Conservation (phyloP, 2,797 vertebrate genomes). For the Dallia pectoralis region DNA sequence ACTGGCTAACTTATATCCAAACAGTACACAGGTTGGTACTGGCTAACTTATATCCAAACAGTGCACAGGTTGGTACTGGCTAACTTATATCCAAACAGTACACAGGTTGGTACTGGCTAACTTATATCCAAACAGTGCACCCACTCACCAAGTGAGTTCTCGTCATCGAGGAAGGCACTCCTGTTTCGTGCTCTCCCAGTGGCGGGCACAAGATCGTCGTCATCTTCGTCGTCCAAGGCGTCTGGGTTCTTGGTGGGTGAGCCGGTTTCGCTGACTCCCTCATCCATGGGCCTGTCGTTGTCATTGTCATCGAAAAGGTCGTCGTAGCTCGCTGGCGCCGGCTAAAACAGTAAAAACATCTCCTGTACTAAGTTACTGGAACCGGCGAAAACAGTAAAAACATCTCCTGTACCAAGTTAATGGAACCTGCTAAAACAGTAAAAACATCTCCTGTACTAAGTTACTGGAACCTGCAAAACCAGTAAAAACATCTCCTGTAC, state of each 20-base stretch:
- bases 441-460: neutral
- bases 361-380: neutral
- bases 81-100: neutral
- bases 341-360: neutral
- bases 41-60: neutral
- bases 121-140: neutral
- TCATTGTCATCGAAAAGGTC: conserved; percentile 88
- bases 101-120: too few species aligned
- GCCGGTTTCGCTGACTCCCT: conserved; percentile 68
- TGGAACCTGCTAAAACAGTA: conserved; percentile 33
- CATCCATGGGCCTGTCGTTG: conserved; percentile 72
- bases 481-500: neutral
- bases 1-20: neutral
- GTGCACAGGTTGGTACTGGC: neutral
- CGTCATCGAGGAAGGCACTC: conserved; percentile 81
- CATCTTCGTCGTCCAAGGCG: conserved; percentile 67
- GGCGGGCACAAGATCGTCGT: conserved; percentile 71
- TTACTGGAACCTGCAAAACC: conserved; percentile 35
- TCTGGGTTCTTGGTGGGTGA: conserved; percentile 70
- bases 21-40: neutral
- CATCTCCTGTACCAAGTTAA: neutral
- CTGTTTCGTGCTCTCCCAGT: conserved; percentile 73
- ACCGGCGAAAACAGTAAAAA: neutral
- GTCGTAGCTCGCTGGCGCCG: conserved; percentile 70
- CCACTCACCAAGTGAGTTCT: conserved; percentile 87